Conservation (phyloP, 2,797 vertebrate species). For the Harpagifer antarcticus region DNA sequence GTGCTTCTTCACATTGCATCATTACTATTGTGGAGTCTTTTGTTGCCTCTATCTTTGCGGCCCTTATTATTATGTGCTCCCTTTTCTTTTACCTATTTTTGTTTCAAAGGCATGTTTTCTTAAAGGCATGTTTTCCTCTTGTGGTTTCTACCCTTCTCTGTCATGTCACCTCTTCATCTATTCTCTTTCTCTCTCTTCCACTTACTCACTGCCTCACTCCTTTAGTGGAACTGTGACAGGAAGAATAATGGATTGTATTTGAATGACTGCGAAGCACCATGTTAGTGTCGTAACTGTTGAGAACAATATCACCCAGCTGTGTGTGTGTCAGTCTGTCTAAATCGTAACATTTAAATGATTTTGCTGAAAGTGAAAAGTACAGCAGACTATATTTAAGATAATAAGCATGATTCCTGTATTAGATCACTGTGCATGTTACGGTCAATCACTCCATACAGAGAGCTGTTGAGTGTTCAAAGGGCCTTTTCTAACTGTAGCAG, state of each 20-base stretch:
- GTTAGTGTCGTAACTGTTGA: conserved; percentile 12
- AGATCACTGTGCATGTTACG: background rate
- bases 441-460: background rate
- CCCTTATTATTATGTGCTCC: background rate
- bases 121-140: background rate
- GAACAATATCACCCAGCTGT: conserved; percentile 1
- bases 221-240: conserved; percentile 28
- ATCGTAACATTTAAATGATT: conserved; percentile 1
- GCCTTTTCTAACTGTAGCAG: background rate
- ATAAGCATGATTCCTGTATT: background rate
- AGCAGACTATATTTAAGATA: background rate
- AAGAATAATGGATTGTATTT: conserved; percentile 29
- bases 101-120: conserved; percentile 2
- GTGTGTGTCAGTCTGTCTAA: background rate
- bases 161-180: conserved; percentile 7
- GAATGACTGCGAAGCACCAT: conserved; percentile 21
- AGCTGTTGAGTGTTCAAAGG: background rate
- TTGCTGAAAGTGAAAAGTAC: background rate
- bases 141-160: background rate
- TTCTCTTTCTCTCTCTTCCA: background rate
- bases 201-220: background rate
- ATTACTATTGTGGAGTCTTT: conserved; percentile 2
- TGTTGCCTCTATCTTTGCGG: background rate
- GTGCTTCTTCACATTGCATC: conserved; percentile 16
- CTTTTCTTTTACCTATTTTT: conserved; percentile 24